Percentiles rank a stretch among this genome's conserved stretches.
Evolutionary conservation across 2,113 vertebrate species (phyloP).

Genomic region (Laterallus jamaicensis): DNA sequence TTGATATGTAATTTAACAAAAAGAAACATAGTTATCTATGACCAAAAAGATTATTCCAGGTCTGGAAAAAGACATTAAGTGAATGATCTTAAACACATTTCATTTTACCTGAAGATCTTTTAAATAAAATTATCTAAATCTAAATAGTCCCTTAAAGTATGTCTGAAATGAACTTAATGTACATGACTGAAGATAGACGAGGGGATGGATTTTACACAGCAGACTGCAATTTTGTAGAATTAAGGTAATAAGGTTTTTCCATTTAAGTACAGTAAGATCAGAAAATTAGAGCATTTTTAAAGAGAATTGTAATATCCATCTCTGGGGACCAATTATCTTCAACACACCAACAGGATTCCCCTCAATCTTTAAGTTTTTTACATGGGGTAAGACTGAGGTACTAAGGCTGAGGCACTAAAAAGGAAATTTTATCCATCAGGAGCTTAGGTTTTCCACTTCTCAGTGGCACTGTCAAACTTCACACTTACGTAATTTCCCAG

Average conservation of each 20-base stretch:
- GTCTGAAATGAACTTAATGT: neutral
- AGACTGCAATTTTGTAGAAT: neutral
- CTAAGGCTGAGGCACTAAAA: neutral
- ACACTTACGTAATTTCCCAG: neutral
- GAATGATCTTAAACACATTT: neutral
- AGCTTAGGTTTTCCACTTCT: neutral
- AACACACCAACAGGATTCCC: neutral
- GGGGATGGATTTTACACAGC: neutral
- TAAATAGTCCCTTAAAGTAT: neutral
- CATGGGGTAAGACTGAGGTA: neutral
- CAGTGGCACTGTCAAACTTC: neutral
- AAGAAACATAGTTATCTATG: neutral
- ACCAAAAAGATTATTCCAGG: neutral
- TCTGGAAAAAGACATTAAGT: neutral
- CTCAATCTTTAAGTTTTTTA: neutral
- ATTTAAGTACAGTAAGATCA: neutral
- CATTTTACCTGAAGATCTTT: neutral
- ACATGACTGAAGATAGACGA: neutral
- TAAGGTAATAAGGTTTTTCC: neutral
- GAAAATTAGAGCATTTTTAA: neutral
- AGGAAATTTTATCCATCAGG: neutral
- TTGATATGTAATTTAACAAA: neutral
- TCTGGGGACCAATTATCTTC: neutral
- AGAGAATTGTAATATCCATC: neutral
- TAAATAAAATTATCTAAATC: neutral